These are phyloP conservation scores for Drosophila mimetica DNA, from an alignment of 2,888 invertebrate genomes.

Conservation along the genomic window DNA sequence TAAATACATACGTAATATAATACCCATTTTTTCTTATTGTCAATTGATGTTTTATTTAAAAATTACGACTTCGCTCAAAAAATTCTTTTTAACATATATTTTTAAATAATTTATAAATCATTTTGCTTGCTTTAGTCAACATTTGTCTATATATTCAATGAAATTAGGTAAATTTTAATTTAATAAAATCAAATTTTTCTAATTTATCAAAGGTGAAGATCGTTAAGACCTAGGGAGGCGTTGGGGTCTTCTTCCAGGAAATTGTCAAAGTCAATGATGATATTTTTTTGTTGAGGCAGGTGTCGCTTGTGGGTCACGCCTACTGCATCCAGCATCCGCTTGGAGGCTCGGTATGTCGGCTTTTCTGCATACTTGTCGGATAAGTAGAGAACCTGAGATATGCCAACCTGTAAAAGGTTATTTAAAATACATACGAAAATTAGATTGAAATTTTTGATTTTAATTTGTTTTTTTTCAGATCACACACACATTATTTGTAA, in stretches of 20 bases:
- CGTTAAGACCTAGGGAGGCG: slow-evolving; percentile 20
- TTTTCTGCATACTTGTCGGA: slow-evolving; percentile 92
- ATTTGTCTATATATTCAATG: neutral
- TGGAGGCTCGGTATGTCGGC: slow-evolving; percentile 89
- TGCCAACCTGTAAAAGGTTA: slow-evolving; percentile 89
- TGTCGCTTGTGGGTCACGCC: slow-evolving; percentile 89
- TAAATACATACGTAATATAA: too few species aligned
- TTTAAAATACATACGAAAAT: neutral
- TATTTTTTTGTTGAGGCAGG: slow-evolving; percentile 86
- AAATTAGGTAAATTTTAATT: neutral
- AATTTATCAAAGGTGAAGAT: slow-evolving; percentile 8
- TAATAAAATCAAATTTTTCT: neutral
- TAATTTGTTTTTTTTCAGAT: too few species aligned
- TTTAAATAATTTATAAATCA: too few species aligned
- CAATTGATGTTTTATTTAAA: too few species aligned
- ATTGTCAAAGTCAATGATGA: slow-evolving; percentile 88
- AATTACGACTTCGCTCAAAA: too few species aligned
- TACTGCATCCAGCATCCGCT: slow-evolving; percentile 92
- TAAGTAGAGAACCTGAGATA: slow-evolving; percentile 91
- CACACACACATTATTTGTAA: too few species aligned
- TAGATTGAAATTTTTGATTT: neutral
- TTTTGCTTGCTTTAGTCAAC: neutral
- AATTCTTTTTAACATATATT: too few species aligned
- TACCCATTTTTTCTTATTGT: too few species aligned
- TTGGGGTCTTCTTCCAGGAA: slow-evolving; percentile 68